Conservation (phyloP, 1,140 invertebrate genomes). For the Drosophila subobscura region DNA sequence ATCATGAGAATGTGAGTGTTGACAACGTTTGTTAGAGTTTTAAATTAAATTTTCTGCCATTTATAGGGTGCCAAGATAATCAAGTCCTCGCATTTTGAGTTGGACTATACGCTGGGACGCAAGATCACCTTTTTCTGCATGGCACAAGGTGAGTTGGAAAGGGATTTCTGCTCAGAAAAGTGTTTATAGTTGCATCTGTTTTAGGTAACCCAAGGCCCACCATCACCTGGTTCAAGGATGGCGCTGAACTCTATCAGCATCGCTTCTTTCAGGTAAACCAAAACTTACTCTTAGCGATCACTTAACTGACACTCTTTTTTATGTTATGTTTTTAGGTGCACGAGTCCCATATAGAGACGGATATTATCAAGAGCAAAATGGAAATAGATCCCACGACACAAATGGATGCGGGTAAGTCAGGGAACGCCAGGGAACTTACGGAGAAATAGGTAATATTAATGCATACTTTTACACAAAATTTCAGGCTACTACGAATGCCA, state of each 20-base stretch:
- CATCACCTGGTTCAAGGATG: slow-evolving; percentile 97
- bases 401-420: slow-evolving; percentile 91
- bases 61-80: slow-evolving; percentile 94
- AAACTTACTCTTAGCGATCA: no score
- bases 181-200: slow-evolving; percentile 33
- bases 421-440: not conserved
- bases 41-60: not conserved
- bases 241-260: slow-evolving; percentile 94
- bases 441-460: not conserved
- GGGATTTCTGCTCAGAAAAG: accelerated
- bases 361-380: slow-evolving; percentile 94
- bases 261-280: slow-evolving; percentile 91
- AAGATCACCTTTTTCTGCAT: slow-evolving; percentile 96
- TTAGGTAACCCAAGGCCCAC: slow-evolving; percentile 89
- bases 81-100: slow-evolving; percentile 94
- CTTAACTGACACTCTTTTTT: not conserved
- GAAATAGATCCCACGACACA: slow-evolving; percentile 97
- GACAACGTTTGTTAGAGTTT: not conserved
- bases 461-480: not conserved
- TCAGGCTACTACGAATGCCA: slow-evolving; percentile 91
- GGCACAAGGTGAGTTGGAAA: slow-evolving; percentile 85
- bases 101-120: slow-evolving; percentile 95
- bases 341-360: slow-evolving; percentile 91
- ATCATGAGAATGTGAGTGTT: slow-evolving; percentile 89
- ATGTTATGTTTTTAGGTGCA: slow-evolving; percentile 87